Base-by-base conservation (phyloP, 2,797 vertebrate genomes). In the Clangula hyemalis region DNA sequence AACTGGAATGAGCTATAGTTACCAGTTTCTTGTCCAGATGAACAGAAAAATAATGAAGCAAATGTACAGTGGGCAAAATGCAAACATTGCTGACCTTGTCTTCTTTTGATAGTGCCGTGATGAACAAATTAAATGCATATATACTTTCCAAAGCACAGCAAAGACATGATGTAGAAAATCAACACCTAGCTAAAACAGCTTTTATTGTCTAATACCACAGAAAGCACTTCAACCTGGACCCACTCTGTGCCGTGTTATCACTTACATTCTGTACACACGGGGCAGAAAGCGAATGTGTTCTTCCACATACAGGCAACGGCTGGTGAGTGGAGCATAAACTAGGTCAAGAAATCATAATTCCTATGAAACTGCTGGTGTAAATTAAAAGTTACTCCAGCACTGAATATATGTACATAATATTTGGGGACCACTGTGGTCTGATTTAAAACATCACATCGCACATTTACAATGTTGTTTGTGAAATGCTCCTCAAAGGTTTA, bases 351-450 rank as follows among this genome's bases (percentile, higher is more conserved):
- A 90, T 90, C 20, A 5, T 86, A 86, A 85, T 73, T 82, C 89
- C 94, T 97, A 96, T 88, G 97, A 98, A 97, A 97, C 20, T 89
- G 96, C 95, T 96, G 96, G 96, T 87, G 95, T 98, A 97, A 93
- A 97, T 94, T 79, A 97, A 97, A 97, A 96, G 95, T 97, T 97
- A 98, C 96, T 91, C 96, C 90, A 97, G 97, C 97, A 95, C 94
- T 95, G 93, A 95, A 68, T 73, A 27, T 97, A 97, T 97, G 85
- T 98, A 98, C 98, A 97, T 96, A 97, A 84, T 92, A 96, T 88
- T 71, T 96, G 97, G 97, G 97, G 98, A 98, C 98, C 98, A 98
- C 95, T 98, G 97, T 98, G 98, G 97, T 98, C 98, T 98, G 96
- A 97, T 97, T 98, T 87, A 96, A 97, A 98, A 97, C 94, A 94